Base-by-base conservation (phyloP, 2,797 vertebrate genomes). In the Heterohyrax brucei region DNA sequence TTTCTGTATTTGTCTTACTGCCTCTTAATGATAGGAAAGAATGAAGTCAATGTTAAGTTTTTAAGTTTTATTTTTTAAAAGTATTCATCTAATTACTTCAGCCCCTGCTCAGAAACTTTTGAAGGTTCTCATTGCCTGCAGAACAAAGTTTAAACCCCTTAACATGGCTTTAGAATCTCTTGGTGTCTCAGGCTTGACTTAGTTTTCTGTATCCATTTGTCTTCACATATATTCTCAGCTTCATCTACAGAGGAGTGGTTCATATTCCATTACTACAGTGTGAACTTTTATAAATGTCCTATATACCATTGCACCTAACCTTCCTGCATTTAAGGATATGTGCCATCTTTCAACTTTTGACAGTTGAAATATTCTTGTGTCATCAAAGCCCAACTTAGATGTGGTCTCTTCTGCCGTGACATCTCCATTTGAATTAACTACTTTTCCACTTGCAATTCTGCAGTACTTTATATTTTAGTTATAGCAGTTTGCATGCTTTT, bases 1-100 rank as follows among this genome's bases (percentile, higher is more conserved):
- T 76, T 87, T 50, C 44, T 44, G 77, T 94, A 61, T 89, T 92
- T 94, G 75, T 86, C n/a, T 85, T 73, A 86, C n/a, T 86, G 14
- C 30, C 39, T 80, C 24, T 89, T 80, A 79, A 46, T 75, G 30
- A 66, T 48, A 53, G 21, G 33, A 48, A 78, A 78, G 39, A 91
- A 68, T 68, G 46, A 89, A 86, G 28, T 44, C 48, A 70, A 72
- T 79, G 39, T 68, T 87, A n/a, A 53, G 73, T 73, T 75, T 73
- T 64, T 66, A 68, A 84, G 56, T 89, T 84, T 79, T 70, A 14
- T 59, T 61, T 61, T 86, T 56, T n/a, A 33, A 33, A 70, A 33
- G 10, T 16, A 33, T n/a, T 70, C 14, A n/a, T n/a, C 39, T 81
- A 48, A 82, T 82, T 82, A 59, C 30, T 48, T 82, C 3, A 61